phyloP scores from a whole-genome alignment of 2,113 vertebrate species.

The Rhinoptilus africanus region DNA sequence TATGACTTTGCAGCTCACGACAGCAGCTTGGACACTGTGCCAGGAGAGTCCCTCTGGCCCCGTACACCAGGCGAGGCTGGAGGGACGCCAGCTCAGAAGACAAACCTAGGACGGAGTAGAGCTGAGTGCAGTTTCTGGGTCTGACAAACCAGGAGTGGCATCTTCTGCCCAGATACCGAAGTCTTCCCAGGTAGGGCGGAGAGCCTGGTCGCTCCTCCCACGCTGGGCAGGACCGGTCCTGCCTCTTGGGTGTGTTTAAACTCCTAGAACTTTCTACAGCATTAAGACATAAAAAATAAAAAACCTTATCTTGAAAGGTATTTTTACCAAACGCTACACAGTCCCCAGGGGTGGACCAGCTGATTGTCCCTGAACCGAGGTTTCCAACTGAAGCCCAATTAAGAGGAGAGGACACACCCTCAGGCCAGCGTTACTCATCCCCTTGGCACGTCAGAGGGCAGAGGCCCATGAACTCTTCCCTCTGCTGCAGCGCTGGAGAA shows the following conservation, averaged over 20 bases:
- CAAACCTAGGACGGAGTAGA: not conserved
- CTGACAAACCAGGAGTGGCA: not conserved
- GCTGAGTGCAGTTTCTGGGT: not conserved
- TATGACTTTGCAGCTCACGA: not conserved
- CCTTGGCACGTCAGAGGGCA: not conserved
- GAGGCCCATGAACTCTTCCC: not conserved
- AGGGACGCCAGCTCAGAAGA: not conserved
- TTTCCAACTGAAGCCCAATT: not conserved
- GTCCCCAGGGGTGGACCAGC: not conserved
- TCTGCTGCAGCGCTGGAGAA: not conserved
- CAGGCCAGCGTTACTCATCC: not conserved
- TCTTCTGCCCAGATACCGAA: not conserved
- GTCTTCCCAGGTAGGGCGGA: rapidly evolving
- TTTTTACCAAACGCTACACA: not conserved
- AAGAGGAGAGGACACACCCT: not conserved
- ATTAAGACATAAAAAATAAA: not conserved
- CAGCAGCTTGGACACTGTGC: rapidly evolving
- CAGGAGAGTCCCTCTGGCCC: not conserved
- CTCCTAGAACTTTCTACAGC: not conserved
- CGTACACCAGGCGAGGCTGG: rapidly evolving
- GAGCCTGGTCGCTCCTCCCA: not conserved
- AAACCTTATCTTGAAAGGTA: slow-evolving; percentile 8
- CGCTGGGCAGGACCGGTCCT: not conserved
- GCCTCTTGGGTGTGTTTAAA: not conserved
- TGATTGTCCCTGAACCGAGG: not conserved